phyloP scores from a whole-genome alignment of 1,140 invertebrate genomes.

The Marisa cornuarietis region DNA sequence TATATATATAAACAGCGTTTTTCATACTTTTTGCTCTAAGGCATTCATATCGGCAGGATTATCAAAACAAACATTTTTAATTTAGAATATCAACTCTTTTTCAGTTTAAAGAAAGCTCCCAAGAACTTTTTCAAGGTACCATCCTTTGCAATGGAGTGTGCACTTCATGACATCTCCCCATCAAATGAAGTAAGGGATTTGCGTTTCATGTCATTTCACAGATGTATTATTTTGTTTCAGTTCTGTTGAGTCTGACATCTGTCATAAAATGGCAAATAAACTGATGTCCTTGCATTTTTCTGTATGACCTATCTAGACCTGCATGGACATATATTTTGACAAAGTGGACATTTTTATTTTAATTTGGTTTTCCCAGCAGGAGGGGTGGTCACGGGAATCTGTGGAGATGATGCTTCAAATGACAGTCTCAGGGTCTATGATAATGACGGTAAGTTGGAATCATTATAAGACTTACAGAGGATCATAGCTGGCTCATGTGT shows the following conservation, averaged over 20 bases:
- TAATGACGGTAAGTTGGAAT: conserved; percentile 41
- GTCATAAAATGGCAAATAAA: too few relatives aligned
- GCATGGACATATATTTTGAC: too few relatives aligned
- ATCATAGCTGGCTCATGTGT: too few relatives aligned
- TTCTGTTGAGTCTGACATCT: too few relatives aligned
- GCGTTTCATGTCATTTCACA: neutral
- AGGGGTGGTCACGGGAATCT: conserved; percentile 38
- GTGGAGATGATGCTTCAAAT: conserved; percentile 39
- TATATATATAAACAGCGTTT: too few relatives aligned
- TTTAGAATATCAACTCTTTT: neutral
- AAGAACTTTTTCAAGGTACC: conserved; percentile 36
- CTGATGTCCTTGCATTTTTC: too few relatives aligned
- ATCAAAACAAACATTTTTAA: too few relatives aligned
- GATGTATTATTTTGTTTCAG: too few relatives aligned
- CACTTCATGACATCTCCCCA: conserved; percentile 44
- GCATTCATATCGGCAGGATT: too few relatives aligned
- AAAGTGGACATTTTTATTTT: neutral
- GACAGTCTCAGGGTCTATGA: conserved; percentile 32
- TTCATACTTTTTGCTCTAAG: too few relatives aligned
- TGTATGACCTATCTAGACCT: too few relatives aligned
- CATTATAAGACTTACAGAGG: too few relatives aligned
- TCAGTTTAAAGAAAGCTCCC: conserved; percentile 38
- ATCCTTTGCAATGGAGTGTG: conserved; percentile 41
- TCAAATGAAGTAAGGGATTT: conserved; percentile 30
- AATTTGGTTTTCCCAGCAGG: conserved; percentile 24